phyloP scores from a whole-genome alignment of 1,140 invertebrate genomes.

The Callitettix versicolor region DNA sequence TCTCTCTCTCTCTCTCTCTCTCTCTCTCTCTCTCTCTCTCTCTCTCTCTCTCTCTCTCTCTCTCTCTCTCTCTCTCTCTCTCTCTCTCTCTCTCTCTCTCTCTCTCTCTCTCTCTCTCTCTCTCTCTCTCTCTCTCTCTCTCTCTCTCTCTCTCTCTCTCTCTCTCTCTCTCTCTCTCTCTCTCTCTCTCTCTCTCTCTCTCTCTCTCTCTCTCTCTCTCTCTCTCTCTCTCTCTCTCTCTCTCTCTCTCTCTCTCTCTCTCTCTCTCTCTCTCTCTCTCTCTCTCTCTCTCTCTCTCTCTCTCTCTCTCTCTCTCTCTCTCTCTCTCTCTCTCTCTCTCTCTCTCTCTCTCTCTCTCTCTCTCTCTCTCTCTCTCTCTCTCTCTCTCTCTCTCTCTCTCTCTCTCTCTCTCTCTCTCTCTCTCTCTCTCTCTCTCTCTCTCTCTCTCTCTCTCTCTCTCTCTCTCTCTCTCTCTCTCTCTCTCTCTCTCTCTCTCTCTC shows the following conservation, averaged over 20 bases:
- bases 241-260: slow-evolving; percentile 12
- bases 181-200: slow-evolving; percentile 9
- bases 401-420: slow-evolving; percentile 13
- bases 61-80: slow-evolving; percentile 15
- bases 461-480: slow-evolving; percentile 18
- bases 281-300: slow-evolving; percentile 11
- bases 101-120: slow-evolving; percentile 1
- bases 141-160: background rate
- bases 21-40: slow-evolving; percentile 14
- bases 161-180: slow-evolving; percentile 9
- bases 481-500: slow-evolving; percentile 11
- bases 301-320: slow-evolving; percentile 13
- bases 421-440: slow-evolving; percentile 13
- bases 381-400: slow-evolving; percentile 1
- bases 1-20: slow-evolving; percentile 9
- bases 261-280: slow-evolving; percentile 8
- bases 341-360: slow-evolving; percentile 10
- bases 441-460: slow-evolving; percentile 18
- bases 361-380: background rate
- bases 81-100: slow-evolving; percentile 1
- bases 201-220: slow-evolving; percentile 16
- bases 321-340: slow-evolving; percentile 14
- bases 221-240: slow-evolving; percentile 21
- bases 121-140: background rate
- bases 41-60: slow-evolving; percentile 10